These are phyloP conservation scores for Hydrozoanthus gracilis DNA, from an alignment of 92 coral and sea anemone genomes.

Conservation along the genomic window DNA sequence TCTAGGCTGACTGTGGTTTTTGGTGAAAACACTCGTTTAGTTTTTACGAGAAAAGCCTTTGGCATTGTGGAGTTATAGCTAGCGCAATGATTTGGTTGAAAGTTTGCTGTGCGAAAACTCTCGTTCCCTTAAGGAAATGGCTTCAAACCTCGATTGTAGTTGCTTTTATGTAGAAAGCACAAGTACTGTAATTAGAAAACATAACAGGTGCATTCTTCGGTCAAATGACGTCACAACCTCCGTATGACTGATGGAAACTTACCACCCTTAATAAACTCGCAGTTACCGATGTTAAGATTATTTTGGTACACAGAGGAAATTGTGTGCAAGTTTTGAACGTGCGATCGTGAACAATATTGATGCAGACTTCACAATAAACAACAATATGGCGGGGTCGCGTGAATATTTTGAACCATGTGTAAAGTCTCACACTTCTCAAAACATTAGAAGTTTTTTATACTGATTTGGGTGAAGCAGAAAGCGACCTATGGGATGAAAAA, in stretches of 20 bases:
- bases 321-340: background rate
- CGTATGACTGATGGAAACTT: constrained; percentile 46
- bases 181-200: constrained; percentile 61
- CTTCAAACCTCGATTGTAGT: background rate
- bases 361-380: no score
- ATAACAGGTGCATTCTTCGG: constrained; percentile 61
- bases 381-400: background rate
- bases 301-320: constrained; percentile 12
- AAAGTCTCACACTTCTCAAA: background rate
- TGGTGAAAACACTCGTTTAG: constrained; percentile 54
- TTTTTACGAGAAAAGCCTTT: constrained; percentile 70
- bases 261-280: constrained; percentile 38
- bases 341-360: background rate
- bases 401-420: background rate
- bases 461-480: background rate
- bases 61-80: constrained; percentile 56
- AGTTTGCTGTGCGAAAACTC: background rate
- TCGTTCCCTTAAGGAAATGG: background rate
- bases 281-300: constrained; percentile 11
- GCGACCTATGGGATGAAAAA: background rate
- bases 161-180: constrained; percentile 39
- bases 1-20: constrained; percentile 16
- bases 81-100: background rate
- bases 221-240: constrained; percentile 63
- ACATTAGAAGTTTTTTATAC: background rate